Evolutionary conservation across 2,113 vertebrate genomes (phyloP).

Genomic region (Crotalus helleri): DNA sequence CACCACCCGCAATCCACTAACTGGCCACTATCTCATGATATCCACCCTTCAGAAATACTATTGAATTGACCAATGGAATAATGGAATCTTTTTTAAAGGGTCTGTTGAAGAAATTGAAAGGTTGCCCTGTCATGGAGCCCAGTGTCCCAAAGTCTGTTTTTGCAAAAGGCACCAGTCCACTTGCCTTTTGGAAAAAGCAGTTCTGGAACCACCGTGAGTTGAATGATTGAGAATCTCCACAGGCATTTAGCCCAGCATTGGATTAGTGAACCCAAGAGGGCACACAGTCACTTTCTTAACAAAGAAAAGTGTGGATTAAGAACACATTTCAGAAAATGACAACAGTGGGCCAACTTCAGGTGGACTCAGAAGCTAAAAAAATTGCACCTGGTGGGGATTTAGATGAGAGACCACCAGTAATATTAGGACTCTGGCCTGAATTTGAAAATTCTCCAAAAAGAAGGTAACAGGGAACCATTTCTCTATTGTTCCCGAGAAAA

Average conservation of each 20-base stretch:
- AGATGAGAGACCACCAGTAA: not conserved
- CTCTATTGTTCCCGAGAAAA: not conserved
- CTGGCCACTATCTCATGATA: not conserved
- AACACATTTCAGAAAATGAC: not conserved
- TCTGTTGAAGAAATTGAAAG: not conserved
- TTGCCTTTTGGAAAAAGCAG: no score
- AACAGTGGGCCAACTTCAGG: not conserved
- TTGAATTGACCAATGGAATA: rapidly evolving
- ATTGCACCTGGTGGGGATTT: not conserved
- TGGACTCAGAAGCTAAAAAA: not conserved
- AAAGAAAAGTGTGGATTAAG: not conserved
- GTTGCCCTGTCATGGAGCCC: not conserved
- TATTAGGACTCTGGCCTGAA: not conserved
- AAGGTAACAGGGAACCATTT: not conserved
- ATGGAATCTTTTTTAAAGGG: not conserved
- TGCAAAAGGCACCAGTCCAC: no score
- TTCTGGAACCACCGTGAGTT: no score
- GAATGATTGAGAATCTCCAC: no score
- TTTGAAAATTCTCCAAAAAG: not conserved
- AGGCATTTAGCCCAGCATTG: not conserved
- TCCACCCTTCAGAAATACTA: not conserved
- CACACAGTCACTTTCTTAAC: not conserved
- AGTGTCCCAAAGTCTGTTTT: no score
- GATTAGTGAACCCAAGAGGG: not conserved
- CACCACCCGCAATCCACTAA: no score